Evolutionary conservation across 1,140 invertebrate genomes (phyloP).

Genomic region (Coboldia fuscipes): DNA sequence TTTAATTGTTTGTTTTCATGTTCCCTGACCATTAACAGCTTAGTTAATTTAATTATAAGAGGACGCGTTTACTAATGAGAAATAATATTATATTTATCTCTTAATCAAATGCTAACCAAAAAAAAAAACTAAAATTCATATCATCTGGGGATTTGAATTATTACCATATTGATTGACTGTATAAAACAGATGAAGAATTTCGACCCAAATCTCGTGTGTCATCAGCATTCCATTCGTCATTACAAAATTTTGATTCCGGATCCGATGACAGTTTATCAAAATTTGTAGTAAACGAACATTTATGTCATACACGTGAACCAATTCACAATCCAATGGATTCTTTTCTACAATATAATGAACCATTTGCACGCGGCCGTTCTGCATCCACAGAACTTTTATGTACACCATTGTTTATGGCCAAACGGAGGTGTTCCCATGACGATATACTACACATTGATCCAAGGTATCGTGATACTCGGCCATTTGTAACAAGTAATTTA

Average conservation of each 20-base stretch:
- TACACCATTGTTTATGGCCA: too few relatives aligned
- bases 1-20: not conserved
- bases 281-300: not conserved
- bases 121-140: too few relatives aligned
- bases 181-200: not conserved
- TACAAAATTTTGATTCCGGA: slow-evolving; percentile 3
- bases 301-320: not conserved
- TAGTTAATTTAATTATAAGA: not conserved
- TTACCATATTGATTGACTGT: too few relatives aligned
- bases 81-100: not conserved
- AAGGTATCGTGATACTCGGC: slow-evolving; percentile 16
- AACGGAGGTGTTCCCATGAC: slow-evolving; percentile 17
- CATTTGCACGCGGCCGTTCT: too few relatives aligned
- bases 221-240: not conserved
- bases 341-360: too few relatives aligned
- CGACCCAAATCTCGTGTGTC: not conserved
- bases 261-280: slow-evolving; percentile 5
- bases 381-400: too few relatives aligned
- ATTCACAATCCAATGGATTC: too few relatives aligned
- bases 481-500: slow-evolving; percentile 16
- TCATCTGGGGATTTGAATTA: too few relatives aligned
- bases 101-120: not conserved
- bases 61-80: not conserved
- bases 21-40: not conserved
- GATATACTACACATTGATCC: slow-evolving; percentile 20